Percentiles rank a stretch among this genome's conserved stretches.
Evolutionary conservation across 1,140 invertebrate species (phyloP).

Genomic region (Contarinia nasturtii): DNA sequence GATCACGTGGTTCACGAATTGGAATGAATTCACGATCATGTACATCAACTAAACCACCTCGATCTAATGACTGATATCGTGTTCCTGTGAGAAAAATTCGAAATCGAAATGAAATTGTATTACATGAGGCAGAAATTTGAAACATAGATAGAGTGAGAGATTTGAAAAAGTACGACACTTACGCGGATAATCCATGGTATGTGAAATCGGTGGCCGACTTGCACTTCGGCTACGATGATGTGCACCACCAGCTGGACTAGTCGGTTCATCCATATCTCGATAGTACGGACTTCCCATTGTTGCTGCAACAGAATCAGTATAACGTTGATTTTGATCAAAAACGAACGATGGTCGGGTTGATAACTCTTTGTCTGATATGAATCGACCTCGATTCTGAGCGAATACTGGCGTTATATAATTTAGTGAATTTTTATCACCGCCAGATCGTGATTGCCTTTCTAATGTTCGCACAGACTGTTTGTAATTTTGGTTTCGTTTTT

Average conservation of each 20-base stretch:
- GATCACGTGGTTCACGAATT: slow-evolving; percentile 48
- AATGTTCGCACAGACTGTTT: neutral
- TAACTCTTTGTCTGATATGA: neutral
- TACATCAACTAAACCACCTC: slow-evolving; percentile 34
- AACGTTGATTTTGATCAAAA: slow-evolving; percentile 31
- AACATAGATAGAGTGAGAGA: no score
- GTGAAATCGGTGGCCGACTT: slow-evolving; percentile 30
- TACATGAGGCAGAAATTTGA: no score
- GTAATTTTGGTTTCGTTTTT: neutral
- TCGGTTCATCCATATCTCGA: slow-evolving; percentile 50
- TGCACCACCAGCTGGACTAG: slow-evolving; percentile 46
- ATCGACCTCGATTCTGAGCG: neutral
- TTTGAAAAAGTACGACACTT: no score
- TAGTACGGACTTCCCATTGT: slow-evolving; percentile 41
- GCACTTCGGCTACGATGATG: slow-evolving; percentile 40
- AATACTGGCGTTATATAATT: no score
- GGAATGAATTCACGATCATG: slow-evolving; percentile 65
- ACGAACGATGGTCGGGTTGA: slow-evolving; percentile 21
- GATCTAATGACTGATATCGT: slow-evolving; percentile 59
- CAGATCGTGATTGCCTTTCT: neutral
- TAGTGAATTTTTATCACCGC: neutral
- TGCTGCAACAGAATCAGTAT: slow-evolving; percentile 29
- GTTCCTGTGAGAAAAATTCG: no score
- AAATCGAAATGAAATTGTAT: no score
- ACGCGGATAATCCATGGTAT: slow-evolving; percentile 27